Percentiles rank a stretch among this genome's conserved stretches.
phyloP scores from a whole-genome alignment of 2,888 invertebrate genomes.

The Mythimna ferrago region DNA sequence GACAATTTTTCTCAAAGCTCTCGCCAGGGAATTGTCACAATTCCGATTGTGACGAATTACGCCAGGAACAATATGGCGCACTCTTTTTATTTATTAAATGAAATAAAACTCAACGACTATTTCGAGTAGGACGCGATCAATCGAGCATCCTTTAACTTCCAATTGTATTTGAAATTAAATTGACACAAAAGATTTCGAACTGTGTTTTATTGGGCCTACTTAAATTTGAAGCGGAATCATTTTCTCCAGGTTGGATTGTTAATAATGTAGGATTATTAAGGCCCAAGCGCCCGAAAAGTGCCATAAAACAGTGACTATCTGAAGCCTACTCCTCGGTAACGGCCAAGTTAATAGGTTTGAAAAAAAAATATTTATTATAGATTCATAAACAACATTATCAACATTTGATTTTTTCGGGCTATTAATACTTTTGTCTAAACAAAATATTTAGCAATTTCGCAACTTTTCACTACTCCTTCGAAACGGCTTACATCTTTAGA shows the following conservation, averaged over 20 bases:
- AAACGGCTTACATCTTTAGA: no score
- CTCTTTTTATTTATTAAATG: conserved; percentile 78
- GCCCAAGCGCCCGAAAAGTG: no score
- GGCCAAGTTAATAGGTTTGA: no score
- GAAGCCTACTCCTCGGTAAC: no score
- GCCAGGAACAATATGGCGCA: conserved; percentile 78
- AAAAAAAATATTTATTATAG: no score
- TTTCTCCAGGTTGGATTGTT: not conserved
- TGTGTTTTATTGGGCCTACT: not conserved
- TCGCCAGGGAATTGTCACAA: conserved; percentile 87
- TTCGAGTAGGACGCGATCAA: conserved; percentile 49
- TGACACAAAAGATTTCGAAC: conserved; percentile 15
- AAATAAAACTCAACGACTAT: conserved; percentile 72
- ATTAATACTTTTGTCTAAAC: no score
- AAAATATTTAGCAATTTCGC: no score
- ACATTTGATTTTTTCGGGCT: no score
- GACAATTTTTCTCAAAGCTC: conserved; percentile 90
- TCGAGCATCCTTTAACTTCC: conserved; percentile 37
- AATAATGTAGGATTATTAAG: no score
- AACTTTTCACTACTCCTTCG: no score
- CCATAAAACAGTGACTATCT: no score
- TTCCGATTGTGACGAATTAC: conserved; percentile 89
- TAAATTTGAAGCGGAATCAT: not conserved
- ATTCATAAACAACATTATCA: no score
- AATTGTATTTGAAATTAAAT: not conserved